Base-by-base conservation (phyloP, 92 coral and sea anemone genomes). In the Zoanthus sociatus region DNA sequence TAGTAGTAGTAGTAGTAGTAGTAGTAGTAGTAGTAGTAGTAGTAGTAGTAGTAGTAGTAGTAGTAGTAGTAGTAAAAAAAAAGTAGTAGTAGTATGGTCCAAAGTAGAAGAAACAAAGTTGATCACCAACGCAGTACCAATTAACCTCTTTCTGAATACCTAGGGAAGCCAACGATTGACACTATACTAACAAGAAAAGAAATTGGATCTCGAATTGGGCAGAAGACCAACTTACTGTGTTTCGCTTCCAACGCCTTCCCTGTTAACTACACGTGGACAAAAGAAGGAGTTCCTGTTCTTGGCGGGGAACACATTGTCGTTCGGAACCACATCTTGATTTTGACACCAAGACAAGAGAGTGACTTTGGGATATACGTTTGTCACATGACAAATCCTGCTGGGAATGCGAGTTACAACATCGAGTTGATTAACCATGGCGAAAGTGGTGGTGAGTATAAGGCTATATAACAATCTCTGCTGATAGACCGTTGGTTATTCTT, bases 261-360 rank as follows among this genome's bases (percentile, higher is more conserved):
- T 17, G 84, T 79, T 1, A 79, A 79, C 73, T 79, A 79, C 84
- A 79, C 84, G 4, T 79, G 84, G 85, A 64, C 75, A 6, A 81
- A 81, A 31, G 85, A 17, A 32, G 74, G 63, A 17, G 18, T 7
- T 0, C 74, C 75, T 20, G 75, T 81, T 45, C 60, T 14, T 81
- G 20, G 70, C 18, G 20, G 42, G 11, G 85, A 66, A 32, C 63
- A 10, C 58, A 21, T 81, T 46, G 75, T 81, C 17, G 85, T 81
- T 33, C 85, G 14, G 4, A 64, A 46, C 20, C 64, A 81, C 60
- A 47, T 81, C 20, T 53, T 81, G 60, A 30, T 81, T 48, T 26
- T 81, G 75, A 81, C 74, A 45, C 85, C 85, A 47, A 81, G 48
- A 81, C 45, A 46, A 81, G 55, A 56, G 18, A 81, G 53, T 21